Percentiles rank a stretch among this genome's conserved stretches.
Conservation (phyloP, 2,888 invertebrate species). For the Drosophila kanekoi region DNA sequence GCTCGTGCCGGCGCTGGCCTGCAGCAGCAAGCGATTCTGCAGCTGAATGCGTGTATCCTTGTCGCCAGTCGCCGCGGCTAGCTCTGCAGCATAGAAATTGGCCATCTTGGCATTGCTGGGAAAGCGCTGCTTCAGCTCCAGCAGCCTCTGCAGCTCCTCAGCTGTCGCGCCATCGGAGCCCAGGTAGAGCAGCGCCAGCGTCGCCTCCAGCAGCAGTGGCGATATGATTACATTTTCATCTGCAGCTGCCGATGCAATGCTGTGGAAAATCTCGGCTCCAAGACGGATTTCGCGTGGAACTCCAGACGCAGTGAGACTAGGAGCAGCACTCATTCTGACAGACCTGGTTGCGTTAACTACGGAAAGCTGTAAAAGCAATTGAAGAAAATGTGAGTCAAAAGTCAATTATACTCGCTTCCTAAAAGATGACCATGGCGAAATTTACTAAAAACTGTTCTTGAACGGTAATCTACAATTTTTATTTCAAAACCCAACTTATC, state of each 20-base stretch:
- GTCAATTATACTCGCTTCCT: too few relatives aligned
- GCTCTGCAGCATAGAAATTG: slow-evolving; percentile 73
- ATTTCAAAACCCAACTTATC: too few relatives aligned
- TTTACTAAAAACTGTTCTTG: too few relatives aligned
- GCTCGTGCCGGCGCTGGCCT: slow-evolving; percentile 29
- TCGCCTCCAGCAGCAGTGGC: slow-evolving; percentile 88
- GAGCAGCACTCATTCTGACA: slow-evolving; percentile 55
- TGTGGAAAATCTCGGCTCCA: slow-evolving; percentile 64
- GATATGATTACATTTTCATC: slow-evolving; percentile 80
- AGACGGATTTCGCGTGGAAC: slow-evolving; percentile 48
- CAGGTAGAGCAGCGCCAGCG: slow-evolving; percentile 90
- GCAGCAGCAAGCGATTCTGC: slow-evolving; percentile 69
- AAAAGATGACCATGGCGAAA: too few relatives aligned
- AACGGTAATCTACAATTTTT: too few relatives aligned
- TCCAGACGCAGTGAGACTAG: slow-evolving; percentile 20
- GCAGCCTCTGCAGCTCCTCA: slow-evolving; percentile 68
- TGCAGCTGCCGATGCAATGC: slow-evolving; percentile 55
- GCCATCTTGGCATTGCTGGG: slow-evolving; percentile 79
- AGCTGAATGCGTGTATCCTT: slow-evolving; percentile 86
- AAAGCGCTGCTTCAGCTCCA: slow-evolving; percentile 73
- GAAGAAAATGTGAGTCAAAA: too few relatives aligned
- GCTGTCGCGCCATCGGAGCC: slow-evolving; percentile 88
- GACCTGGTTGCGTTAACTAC: neutral
- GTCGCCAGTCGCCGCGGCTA: slow-evolving; percentile 62
- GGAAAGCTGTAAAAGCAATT: slow-evolving; percentile 8